Evolutionary conservation across 2,888 invertebrate species (phyloP), one percentile per base, ranked within the genome.

Genomic region (Netelia melanura): DNA sequence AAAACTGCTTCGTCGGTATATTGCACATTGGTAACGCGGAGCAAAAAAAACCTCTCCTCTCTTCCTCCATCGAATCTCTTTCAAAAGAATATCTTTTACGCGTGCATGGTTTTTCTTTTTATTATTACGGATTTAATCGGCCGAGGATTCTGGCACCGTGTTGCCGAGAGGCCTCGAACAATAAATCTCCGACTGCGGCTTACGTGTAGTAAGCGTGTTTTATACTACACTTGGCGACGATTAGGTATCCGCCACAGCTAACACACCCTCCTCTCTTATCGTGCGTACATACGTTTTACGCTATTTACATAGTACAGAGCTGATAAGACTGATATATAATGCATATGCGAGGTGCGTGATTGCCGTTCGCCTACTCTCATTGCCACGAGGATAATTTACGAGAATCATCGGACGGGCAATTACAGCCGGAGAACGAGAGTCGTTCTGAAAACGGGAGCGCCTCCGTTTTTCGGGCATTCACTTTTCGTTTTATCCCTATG

Each of bases 281-380:
- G 58, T 17, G n/a, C n/a, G n/a, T 62, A 70, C 70, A 76, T 61
- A 72, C 65, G 82, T 67, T 70, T 78, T 62, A 52, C 14, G 65
- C 48, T 61, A 82, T 82, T 72, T 82, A 77, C 62, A 67, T 77
- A 71, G 82, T 52, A 52, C 52, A 62, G 70, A 52, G 21, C 77
- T 77, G 82, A 82, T 82, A 82, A 82, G 76, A 48, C 3, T n/a
- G 23, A 75, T 17, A 77, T 43, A 65, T 67, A 25, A 65, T 67
- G 14, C 58, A 30, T 48, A 43, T 75, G 52, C n/a, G 25, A 10
- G 1, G 48, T 52, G 67, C 25, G n/a, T 44, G 64, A 75, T 81
- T 76, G 75, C 70, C 70, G 81, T 76, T 81, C 68, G 81, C 75
- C 75, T 70, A 81, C 81, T 76, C 81, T 25, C 54, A 64, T 67